Base-by-base conservation (phyloP, 2,797 vertebrate species). In the Euthynnus affinis region DNA sequence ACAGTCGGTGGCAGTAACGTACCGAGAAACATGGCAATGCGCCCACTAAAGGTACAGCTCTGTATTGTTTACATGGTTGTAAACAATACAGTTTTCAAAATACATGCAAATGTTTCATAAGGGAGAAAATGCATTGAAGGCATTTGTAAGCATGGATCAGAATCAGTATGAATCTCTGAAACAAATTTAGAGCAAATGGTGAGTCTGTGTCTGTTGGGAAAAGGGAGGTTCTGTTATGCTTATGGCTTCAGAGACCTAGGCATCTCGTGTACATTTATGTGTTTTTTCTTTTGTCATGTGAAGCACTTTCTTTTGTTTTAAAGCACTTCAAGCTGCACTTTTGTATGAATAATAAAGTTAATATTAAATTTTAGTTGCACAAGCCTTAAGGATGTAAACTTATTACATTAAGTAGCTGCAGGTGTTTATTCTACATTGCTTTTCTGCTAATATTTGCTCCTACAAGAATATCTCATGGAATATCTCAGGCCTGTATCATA, bases 321-420 rank as follows among this genome's bases (percentile, higher is more conserved):
- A 29, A 29, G 27, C 27, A 29, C 27, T 29, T 29, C 5, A 5
- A 29, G 27, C 27, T 29, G 27, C 27, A 29, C 5, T 29, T 29
- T 29, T 29, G 3, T 5, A 29, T 29, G 27, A 29, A 29, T 3
- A 29, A 29, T 29, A 29, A 3, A 29, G 27, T 29, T 29, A 29
- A 3, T 1, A 29, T 29, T 29, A 29, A 3, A 29, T 29, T 42
- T 42, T 60, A 1, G 5, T 25, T 49, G 4, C 8, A 42, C 17
- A 23, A 42, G 46, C 12, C 34, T 76, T 18, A 53, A 44, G 34
- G 23, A 65, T 42, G 25, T 32, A 34, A 46, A 69, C 69, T 32
- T 3, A 20, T 27, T 37, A 3, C 27, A 37, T 66, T 22, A 44
- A 29, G 51, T 20, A n/a, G 20, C 27, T 4, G 22, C 51, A 32